A percentile compares a stretch with the other conserved stretches of the same genome.
These are phyloP conservation scores for Varanus salvator DNA, from an alignment of 2,113 vertebrate genomes.

Conservation along the genomic window DNA sequence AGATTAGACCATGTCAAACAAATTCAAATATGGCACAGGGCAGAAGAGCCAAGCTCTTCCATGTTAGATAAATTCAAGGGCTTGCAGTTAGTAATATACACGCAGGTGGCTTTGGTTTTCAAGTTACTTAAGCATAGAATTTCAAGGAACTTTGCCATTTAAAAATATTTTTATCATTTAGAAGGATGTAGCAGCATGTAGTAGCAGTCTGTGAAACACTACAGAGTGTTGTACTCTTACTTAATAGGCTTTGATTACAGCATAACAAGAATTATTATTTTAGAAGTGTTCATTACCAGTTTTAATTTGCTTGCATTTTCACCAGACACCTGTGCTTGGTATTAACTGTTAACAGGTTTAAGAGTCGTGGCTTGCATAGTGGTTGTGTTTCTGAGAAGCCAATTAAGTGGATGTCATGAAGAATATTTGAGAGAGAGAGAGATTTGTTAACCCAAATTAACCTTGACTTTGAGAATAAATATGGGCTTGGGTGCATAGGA, in stretches of 20 bases:
- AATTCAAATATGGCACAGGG: background rate
- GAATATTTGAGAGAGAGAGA: background rate
- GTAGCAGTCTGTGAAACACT: background rate
- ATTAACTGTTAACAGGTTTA: slow-evolving; percentile 1
- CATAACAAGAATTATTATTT: background rate
- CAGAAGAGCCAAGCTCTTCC: background rate
- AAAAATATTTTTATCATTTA: slow-evolving; percentile 7
- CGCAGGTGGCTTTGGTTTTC: background rate
- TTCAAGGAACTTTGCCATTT: slow-evolving; percentile 28
- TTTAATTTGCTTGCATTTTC: background rate
- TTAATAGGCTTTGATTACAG: slow-evolving; percentile 6
- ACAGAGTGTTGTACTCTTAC: background rate
- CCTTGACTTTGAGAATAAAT: background rate
- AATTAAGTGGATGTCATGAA: slow-evolving; percentile 1
- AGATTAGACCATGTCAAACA: background rate
- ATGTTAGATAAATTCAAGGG: background rate
- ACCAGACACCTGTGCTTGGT: background rate
- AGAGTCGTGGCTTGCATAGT: background rate
- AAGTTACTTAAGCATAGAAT: background rate
- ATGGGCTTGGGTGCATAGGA: background rate
- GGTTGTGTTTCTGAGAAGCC: background rate
- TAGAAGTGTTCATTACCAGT: background rate
- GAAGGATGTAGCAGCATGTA: background rate
- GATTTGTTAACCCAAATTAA: background rate
- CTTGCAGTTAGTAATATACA: background rate